Conservation (phyloP, 2,888 invertebrate species). For the Scrobipalpa costella region DNA sequence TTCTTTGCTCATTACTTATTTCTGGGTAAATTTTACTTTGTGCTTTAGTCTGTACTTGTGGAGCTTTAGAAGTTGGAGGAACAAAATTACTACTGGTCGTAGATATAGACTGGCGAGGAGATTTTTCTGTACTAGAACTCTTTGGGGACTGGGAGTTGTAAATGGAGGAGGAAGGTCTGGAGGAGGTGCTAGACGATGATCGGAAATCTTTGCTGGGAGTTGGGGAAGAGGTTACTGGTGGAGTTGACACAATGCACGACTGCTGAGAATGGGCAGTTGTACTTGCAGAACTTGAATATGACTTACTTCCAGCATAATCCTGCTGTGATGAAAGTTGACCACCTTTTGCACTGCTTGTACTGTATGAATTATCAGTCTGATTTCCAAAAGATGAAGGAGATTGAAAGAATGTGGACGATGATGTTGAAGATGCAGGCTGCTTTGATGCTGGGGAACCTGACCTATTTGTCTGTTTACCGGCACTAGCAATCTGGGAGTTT, state of each 20-base stretch:
- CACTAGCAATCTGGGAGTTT: constrained; percentile 82
- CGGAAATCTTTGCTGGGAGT: constrained; percentile 84
- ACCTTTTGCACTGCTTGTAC: constrained; percentile 79
- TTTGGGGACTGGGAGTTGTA: constrained; percentile 72
- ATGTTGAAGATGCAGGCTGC: constrained; percentile 75
- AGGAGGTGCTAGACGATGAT: constrained; percentile 77
- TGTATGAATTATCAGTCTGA: constrained; percentile 81
- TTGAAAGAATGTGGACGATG: constrained; percentile 84
- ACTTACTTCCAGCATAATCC: constrained; percentile 82
- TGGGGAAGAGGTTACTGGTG: constrained; percentile 76
- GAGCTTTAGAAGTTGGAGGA: constrained; percentile 77
- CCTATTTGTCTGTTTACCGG: constrained; percentile 80
- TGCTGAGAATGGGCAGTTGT: constrained; percentile 83
- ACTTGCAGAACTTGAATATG: constrained; percentile 81
- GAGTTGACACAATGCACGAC: constrained; percentile 87
- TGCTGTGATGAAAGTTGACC: constrained; percentile 78
- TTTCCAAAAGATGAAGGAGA: constrained; percentile 82
- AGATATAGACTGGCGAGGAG: constrained; percentile 57
- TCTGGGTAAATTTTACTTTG: constrained; percentile 90
- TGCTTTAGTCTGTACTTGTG: constrained; percentile 86
- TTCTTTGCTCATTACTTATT: constrained; percentile 76
- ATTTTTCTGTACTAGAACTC: constrained; percentile 63
- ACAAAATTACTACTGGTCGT: constrained; percentile 71
- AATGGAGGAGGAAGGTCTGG: constrained; percentile 70
- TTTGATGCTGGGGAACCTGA: constrained; percentile 80